Conservation (phyloP, 2,113 vertebrate genomes). For the Limnothrissa miodon region DNA sequence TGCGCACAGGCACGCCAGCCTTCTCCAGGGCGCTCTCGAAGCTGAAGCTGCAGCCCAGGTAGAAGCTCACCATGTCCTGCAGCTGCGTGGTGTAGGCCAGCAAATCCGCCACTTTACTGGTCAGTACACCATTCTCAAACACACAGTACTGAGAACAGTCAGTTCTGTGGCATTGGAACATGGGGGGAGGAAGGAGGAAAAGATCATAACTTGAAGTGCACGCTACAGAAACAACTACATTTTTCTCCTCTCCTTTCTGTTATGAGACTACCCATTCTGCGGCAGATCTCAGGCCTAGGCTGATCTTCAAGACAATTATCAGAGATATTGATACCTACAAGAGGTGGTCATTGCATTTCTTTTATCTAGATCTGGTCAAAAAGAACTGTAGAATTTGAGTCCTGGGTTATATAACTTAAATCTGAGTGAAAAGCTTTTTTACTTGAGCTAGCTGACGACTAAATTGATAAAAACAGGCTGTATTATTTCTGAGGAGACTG, state of each 20-base stretch:
- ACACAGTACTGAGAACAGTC: conserved; percentile 73
- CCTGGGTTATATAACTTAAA: no score
- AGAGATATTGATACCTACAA: neutral
- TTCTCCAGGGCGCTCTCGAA: conserved; percentile 72
- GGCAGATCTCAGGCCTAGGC: neutral
- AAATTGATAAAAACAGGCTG: no score
- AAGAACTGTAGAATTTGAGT: no score
- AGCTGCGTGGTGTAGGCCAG: conserved; percentile 65
- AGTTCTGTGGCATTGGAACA: conserved; percentile 58
- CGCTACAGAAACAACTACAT: neutral
- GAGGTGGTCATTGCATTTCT: neutral
- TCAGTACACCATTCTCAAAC: conserved; percentile 70
- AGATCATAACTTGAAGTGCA: neutral
- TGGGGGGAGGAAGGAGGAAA: no score
- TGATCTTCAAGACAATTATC: no score
- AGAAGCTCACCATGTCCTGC: conserved; percentile 81
- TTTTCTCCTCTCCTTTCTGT: neutral
- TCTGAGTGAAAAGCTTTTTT: no score
- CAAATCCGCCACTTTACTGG: conserved; percentile 66
- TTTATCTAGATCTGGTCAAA: neutral
- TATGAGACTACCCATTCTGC: neutral
- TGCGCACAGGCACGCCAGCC: conserved; percentile 72
- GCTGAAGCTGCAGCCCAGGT: conserved; percentile 80
- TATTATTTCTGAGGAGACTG: no score
- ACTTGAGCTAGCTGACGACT: no score